phyloP scores from a whole-genome alignment of 1,140 invertebrate species.

The Drosophila albomicans region DNA sequence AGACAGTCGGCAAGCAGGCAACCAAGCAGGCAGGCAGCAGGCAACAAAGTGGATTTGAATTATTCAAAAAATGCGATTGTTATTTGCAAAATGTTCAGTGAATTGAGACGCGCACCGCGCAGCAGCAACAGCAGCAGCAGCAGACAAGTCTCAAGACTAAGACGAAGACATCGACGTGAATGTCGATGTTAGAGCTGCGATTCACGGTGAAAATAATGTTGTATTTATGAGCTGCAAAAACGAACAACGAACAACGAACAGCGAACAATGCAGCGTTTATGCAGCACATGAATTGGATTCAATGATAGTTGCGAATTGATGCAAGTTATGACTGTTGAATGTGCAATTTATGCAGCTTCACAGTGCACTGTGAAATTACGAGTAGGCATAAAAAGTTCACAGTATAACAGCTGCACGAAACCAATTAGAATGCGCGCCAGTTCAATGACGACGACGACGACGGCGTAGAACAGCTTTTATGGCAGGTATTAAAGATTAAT shows the following conservation, averaged over 20 bases:
- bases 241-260: slow-evolving; percentile 54
- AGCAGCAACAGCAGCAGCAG: slow-evolving; percentile 45
- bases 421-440: neutral
- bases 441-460: neutral
- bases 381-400: neutral
- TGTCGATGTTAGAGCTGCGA: slow-evolving; percentile 60
- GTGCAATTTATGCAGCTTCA: slow-evolving; percentile 36
- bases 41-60: slow-evolving; percentile 82
- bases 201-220: slow-evolving; percentile 80
- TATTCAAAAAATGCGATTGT: slow-evolving; percentile 83
- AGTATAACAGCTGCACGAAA: slow-evolving; percentile 14
- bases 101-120: slow-evolving; percentile 67
- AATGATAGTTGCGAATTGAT: slow-evolving; percentile 42
- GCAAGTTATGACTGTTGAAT: slow-evolving; percentile 42
- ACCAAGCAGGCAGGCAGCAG: slow-evolving; percentile 1
- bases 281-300: slow-evolving; percentile 31
- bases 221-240: slow-evolving; percentile 67
- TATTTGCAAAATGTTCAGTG: slow-evolving; percentile 82
- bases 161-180: slow-evolving; percentile 25
- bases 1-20: slow-evolving; percentile 22
- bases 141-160: slow-evolving; percentile 15
- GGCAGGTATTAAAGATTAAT: slow-evolving; percentile 13
- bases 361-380: neutral
- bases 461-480: slow-evolving; percentile 2
- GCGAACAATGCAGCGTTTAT: slow-evolving; percentile 54